A percentile compares a stretch with the other conserved stretches of the same genome.
phyloP scores from a whole-genome alignment of 2,888 invertebrate genomes.

The Himalopsyche anomala region DNA sequence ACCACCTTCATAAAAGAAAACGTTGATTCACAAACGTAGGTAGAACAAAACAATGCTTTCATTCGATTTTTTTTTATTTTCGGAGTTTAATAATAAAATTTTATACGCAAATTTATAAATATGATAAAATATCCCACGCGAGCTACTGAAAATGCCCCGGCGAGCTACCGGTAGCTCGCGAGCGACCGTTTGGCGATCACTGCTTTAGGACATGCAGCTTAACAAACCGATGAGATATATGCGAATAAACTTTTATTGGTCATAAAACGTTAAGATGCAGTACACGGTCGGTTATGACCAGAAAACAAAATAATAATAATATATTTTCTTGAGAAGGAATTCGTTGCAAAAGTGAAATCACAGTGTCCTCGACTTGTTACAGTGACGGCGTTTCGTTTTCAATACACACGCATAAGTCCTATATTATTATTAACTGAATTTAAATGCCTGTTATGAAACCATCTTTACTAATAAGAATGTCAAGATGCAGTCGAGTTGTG shows the following conservation, averaged over 20 bases:
- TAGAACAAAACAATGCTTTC: too few relatives aligned
- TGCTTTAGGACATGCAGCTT: background rate
- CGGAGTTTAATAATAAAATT: too few relatives aligned
- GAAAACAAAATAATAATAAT: slow-evolving; percentile 41
- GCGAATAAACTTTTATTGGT: slow-evolving; percentile 39
- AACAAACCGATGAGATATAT: slow-evolving; percentile 14
- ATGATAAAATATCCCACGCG: slow-evolving; percentile 46
- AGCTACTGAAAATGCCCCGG: background rate
- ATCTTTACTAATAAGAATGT: too few relatives aligned
- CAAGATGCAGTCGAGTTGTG: too few relatives aligned
- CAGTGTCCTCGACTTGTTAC: slow-evolving; percentile 31
- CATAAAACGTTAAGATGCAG: slow-evolving; percentile 33
- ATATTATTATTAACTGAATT: background rate
- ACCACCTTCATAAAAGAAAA: too few relatives aligned
- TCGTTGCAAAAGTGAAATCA: slow-evolving; percentile 33
- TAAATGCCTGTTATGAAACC: too few relatives aligned
- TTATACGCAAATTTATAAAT: slow-evolving; percentile 1
- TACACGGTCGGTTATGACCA: slow-evolving; percentile 4
- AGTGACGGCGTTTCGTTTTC: slow-evolving; percentile 2
- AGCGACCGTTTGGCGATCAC: too few relatives aligned
- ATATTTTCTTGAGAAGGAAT: background rate
- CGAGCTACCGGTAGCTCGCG: too few relatives aligned
- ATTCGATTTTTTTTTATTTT: too few relatives aligned
- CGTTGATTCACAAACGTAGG: too few relatives aligned
- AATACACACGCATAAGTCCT: background rate